Percentiles rank a stretch among this genome's conserved stretches.
These are phyloP conservation scores for Philopedon plagiatum DNA, from an alignment of 2,888 invertebrate species.

Conservation along the genomic window DNA sequence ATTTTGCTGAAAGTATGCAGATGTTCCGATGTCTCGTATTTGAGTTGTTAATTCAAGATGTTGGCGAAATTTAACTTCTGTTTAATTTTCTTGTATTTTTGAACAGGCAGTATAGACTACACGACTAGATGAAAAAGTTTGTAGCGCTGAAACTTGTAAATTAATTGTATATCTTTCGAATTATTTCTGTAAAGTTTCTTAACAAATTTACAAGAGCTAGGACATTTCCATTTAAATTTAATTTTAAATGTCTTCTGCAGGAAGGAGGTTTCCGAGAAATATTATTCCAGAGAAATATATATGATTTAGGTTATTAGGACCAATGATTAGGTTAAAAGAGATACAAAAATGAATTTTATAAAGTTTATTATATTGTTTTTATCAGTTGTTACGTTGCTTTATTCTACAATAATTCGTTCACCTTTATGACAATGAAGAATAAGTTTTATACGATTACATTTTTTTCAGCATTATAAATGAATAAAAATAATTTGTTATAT, in stretches of 20 bases:
- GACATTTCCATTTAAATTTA: constrained; percentile 34
- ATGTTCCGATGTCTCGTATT: constrained; percentile 26
- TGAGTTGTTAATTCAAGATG: constrained; percentile 42
- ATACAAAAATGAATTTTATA: too few species aligned
- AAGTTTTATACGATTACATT: too few species aligned
- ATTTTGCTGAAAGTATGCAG: constrained; percentile 26
- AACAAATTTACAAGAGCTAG: constrained; percentile 37
- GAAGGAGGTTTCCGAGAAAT: constrained; percentile 18
- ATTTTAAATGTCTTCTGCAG: constrained; percentile 33
- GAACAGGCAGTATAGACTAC: constrained; percentile 29
- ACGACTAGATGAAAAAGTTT: constrained; percentile 45
- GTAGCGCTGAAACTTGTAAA: constrained; percentile 37
- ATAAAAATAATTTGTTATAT: too few species aligned
- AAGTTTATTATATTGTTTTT: too few species aligned
- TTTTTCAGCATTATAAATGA: too few species aligned
- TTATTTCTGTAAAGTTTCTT: constrained; percentile 41
- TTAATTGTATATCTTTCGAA: constrained; percentile 48
- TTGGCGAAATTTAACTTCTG: constrained; percentile 26
- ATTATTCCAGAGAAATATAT: neutral
- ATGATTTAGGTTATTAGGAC: neutral
- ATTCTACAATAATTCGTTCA: too few species aligned
- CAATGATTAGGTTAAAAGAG: too few species aligned
- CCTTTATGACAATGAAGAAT: too few species aligned
- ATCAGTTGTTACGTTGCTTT: too few species aligned
- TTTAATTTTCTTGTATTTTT: constrained; percentile 47